Conservation (phyloP, 2,113 vertebrate genomes). For the Sylvietta virens region DNA sequence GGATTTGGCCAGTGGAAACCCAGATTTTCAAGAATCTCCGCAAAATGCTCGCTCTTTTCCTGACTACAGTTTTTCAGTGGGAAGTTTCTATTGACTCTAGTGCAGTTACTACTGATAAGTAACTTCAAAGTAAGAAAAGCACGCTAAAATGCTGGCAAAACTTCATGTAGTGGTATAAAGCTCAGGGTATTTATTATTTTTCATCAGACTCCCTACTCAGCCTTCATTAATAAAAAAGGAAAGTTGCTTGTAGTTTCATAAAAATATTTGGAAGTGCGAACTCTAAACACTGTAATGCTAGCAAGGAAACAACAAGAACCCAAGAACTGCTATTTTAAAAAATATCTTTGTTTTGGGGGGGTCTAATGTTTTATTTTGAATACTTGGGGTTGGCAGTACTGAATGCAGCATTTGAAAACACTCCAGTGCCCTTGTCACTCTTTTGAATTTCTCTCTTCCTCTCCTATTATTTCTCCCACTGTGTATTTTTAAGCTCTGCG, state of each 20-base stretch:
- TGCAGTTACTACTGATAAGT: background rate
- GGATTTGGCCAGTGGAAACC: background rate
- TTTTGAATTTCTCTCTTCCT: slow-evolving; percentile 59
- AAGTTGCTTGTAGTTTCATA: background rate
- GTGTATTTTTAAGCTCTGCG: slow-evolving; percentile 26
- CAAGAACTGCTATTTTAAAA: background rate
- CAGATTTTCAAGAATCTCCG: background rate
- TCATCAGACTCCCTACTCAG: background rate
- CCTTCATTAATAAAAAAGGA: background rate
- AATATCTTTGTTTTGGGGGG: background rate
- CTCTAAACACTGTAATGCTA: background rate
- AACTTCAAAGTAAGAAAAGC: background rate
- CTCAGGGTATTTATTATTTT: background rate
- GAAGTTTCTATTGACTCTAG: background rate
- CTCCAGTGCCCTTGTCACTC: slow-evolving; percentile 14
- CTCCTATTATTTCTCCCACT: slow-evolving; percentile 49
- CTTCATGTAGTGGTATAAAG: background rate
- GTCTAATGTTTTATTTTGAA: background rate
- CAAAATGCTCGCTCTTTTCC: background rate
- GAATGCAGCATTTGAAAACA: slow-evolving; percentile 45
- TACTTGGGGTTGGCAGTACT: background rate
- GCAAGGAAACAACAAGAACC: background rate
- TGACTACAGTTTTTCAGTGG: background rate
- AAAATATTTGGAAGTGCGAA: background rate
- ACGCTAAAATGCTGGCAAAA: background rate